Base-by-base conservation (phyloP, 2,113 vertebrate genomes). In the cattle (Bos taurus) region DNA sequence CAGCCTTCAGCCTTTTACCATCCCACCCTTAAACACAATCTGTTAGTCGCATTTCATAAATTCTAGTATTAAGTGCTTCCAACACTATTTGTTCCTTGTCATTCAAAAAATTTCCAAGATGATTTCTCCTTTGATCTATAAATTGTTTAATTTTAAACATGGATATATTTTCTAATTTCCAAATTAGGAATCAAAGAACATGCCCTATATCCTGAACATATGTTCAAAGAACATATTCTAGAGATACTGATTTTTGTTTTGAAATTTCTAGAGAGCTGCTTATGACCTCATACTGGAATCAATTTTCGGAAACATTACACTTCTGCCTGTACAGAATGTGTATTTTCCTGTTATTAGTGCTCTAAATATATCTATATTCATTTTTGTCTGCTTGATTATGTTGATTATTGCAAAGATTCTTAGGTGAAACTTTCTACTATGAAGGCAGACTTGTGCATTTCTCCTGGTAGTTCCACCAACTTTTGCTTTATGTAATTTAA, bases 131-230 rank as follows among this genome's bases (percentile, higher is more conserved):
- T 74, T 96, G 77, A 80, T 36, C 33, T 11, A 88, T 33, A 15
- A 54, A 23, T 88, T 88, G 15, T 19, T 59, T 90, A 74, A 92
- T 89, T 91, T 97, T 92, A 97, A 87, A 94, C 12, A 78, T 1
- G 88, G 15, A 46, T 57, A 1, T 77, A 74, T 89, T 86, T 90
- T 82, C 59, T 97, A 92, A 87, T 74, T 94, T 87, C 48, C n/a
- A 92, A 94, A 94, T 86, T 46, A 81, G 50, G 48, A 88, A 81
- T 86, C 89, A 95, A 96, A 96, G 86, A 89, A 62, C 26, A 59
- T 56, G 23, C 84, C 33, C 40, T 95, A 40, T 50, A 96, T 87
- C 88, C 4, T 94, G 60, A 91, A 91, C 43, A 56, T 25, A 95
- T 54, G 16, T 85, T 95, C 81, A 84, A 85, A 88, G 26, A 93